phyloP scores from a whole-genome alignment of 1,140 invertebrate species.

The Phocides pigmalion region DNA sequence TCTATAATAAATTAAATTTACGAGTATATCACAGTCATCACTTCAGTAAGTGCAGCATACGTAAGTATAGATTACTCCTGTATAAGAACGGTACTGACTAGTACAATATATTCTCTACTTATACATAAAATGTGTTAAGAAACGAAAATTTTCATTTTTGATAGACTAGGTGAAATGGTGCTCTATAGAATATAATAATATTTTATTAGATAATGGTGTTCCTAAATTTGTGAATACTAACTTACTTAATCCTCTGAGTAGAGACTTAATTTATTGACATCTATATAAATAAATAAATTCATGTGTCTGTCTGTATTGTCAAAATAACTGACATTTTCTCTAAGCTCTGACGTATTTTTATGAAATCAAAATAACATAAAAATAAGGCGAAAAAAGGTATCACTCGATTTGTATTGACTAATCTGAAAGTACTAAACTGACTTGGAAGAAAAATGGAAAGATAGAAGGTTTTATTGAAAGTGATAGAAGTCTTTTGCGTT shows the following conservation, averaged over 20 bases:
- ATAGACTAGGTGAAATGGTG: slow-evolving; percentile 46
- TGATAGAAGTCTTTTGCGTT: too few species aligned
- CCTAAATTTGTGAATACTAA: slow-evolving; percentile 28
- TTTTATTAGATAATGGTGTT: slow-evolving; percentile 32
- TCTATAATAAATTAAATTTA: slow-evolving; percentile 70
- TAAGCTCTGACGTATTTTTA: too few species aligned
- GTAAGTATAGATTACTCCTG: slow-evolving; percentile 54
- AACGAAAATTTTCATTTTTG: slow-evolving; percentile 27
- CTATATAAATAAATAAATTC: too few species aligned
- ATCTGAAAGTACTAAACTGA: too few species aligned
- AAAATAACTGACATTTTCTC: too few species aligned
- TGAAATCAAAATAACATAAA: too few species aligned
- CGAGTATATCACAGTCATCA: slow-evolving; percentile 82
- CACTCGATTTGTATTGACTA: too few species aligned
- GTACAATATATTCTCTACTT: slow-evolving; percentile 32
- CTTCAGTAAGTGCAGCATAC: slow-evolving; percentile 75
- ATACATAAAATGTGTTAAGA: slow-evolving; percentile 16
- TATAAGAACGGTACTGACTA: slow-evolving; percentile 43
- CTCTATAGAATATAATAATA: slow-evolving; percentile 41
- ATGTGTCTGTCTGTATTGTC: too few species aligned
- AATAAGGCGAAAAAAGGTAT: too few species aligned
- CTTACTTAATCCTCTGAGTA: background rate
- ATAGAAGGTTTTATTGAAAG: too few species aligned
- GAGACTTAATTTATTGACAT: background rate
- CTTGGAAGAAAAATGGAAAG: too few species aligned